These are phyloP conservation scores for Leptoteleia sp. DNA, from an alignment of 1,140 invertebrate species.

Conservation along the genomic window DNA sequence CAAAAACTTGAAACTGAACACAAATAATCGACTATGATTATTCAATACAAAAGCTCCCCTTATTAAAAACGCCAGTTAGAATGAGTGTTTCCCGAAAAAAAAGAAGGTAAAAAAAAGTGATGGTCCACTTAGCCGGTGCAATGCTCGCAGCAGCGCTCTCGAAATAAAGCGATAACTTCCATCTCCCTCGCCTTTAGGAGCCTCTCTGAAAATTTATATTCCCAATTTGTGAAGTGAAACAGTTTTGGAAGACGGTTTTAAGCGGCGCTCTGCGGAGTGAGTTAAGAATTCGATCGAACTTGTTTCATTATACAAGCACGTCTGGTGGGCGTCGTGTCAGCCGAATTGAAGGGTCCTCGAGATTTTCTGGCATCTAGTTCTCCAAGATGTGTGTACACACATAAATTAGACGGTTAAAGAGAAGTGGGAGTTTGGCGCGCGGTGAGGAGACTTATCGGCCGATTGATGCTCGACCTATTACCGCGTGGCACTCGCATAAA, in stretches of 20 bases:
- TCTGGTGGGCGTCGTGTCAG: constrained; percentile 55
- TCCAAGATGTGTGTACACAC: constrained; percentile 55
- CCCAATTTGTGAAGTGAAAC: constrained; percentile 45
- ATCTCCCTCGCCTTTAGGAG: no score
- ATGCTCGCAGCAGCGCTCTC: no score
- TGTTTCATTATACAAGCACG: constrained; percentile 59
- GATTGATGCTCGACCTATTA: constrained; percentile 65
- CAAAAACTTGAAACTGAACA: no score
- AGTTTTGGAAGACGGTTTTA: constrained; percentile 38
- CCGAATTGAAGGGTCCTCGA: constrained; percentile 52
- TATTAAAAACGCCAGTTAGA: no score
- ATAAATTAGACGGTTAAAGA: constrained; percentile 60
- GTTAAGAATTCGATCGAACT: constrained; percentile 55
- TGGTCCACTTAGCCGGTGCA: no score
- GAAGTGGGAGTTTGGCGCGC: constrained; percentile 22
- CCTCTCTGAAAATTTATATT: constrained; percentile 34
- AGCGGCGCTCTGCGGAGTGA: constrained; percentile 44
- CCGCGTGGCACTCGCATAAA: constrained; percentile 39
- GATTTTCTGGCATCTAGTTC: constrained; percentile 59
- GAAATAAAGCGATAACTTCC: no score
- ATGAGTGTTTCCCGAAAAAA: no score
- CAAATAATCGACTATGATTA: no score
- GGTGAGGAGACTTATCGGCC: constrained; percentile 40
- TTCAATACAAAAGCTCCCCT: no score
- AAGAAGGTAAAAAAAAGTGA: no score